Percentiles rank a stretch among this genome's conserved stretches.
Conservation (phyloP, 2,113 vertebrate species). For the Hippolais icterina region DNA sequence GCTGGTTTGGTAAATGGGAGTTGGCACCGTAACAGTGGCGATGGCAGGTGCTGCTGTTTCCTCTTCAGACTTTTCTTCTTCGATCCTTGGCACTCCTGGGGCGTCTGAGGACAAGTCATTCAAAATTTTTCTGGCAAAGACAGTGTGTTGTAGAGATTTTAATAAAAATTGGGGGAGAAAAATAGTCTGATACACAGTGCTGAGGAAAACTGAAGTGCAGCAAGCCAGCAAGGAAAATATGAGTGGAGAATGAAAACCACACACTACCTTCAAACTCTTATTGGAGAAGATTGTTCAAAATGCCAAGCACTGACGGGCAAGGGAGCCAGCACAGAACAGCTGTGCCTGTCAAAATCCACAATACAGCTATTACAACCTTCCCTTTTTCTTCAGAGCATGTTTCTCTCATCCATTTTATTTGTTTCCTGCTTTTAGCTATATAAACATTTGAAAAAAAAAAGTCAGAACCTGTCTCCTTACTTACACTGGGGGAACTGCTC, state of each 20-base stretch:
- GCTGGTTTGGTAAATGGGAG: constrained; percentile 98
- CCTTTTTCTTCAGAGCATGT: background rate
- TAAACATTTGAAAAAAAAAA: background rate
- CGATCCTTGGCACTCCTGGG: constrained; percentile 93
- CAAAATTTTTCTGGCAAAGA: constrained; percentile 91
- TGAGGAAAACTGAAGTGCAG: background rate
- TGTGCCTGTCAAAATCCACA: background rate
- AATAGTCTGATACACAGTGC: background rate
- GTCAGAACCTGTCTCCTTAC: background rate
- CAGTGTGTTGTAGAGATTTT: constrained; percentile 56
- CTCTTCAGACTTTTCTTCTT: constrained; percentile 98
- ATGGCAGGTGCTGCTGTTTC: constrained; percentile 91
- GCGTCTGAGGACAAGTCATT: constrained; percentile 97
- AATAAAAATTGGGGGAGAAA: constrained; percentile 15
- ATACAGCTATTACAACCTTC: background rate
- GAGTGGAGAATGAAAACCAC: background rate
- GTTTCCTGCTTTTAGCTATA: background rate
- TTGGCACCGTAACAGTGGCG: constrained; percentile 96
- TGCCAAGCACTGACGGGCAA: background rate
- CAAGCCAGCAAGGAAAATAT: constrained; percentile 1
- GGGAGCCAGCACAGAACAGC: background rate
- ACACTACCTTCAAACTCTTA: background rate
- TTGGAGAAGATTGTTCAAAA: background rate
- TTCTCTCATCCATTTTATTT: background rate
- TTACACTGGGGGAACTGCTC: background rate